Evolutionary conservation across 2,888 invertebrate genomes (phyloP).

Genomic region (Pogonocherus hispidulus): DNA sequence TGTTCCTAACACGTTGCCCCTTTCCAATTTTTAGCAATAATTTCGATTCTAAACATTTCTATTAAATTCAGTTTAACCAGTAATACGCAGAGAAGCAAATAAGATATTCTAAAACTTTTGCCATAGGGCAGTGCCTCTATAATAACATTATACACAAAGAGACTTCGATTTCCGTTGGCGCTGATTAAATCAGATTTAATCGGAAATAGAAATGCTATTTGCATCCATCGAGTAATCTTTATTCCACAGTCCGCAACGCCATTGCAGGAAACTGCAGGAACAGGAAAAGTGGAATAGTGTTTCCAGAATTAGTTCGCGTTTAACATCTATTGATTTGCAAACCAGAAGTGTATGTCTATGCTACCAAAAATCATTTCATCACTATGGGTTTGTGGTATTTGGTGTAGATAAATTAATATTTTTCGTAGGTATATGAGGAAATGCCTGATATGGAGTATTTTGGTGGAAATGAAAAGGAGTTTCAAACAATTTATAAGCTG

Average conservation of each 20-base stretch:
- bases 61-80: background rate
- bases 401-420: no score
- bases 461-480: no score
- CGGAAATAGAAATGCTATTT: background rate
- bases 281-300: background rate
- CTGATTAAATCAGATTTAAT: conserved; percentile 4
- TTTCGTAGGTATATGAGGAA: no score
- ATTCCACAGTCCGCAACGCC: background rate
- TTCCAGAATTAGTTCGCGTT: background rate
- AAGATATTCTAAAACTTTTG: background rate
- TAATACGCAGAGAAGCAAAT: background rate
- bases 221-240: background rate
- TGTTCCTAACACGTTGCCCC: no score
- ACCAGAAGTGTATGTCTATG: background rate
- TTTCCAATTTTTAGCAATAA: no score
- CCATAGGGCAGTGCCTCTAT: background rate
- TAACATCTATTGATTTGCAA: background rate
- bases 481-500: no score
- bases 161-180: conserved; percentile 1
- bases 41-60: background rate
- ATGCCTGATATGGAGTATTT: no score
- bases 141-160: background rate
- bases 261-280: background rate
- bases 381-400: no score
- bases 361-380: no score